Evolutionary conservation across 2,797 vertebrate species (phyloP), one percentile per base, ranked within the genome.

Genomic region (Sebastes umbrosus): DNA sequence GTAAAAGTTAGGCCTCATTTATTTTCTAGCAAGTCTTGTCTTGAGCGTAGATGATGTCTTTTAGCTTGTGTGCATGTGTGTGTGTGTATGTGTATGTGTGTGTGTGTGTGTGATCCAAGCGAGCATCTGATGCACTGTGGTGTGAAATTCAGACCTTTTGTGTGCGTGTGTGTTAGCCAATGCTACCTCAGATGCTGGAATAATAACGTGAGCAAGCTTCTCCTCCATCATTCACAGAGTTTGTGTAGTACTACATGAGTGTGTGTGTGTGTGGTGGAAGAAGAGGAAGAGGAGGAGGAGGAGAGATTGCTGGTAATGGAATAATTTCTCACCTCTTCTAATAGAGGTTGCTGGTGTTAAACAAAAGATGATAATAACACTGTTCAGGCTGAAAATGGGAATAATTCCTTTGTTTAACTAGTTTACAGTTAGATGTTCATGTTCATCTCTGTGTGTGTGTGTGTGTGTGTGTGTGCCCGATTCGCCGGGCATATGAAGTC

Each of bases 241-340:
- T 36, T 65, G 74, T 77, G 32, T 71, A 59, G 31, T 14, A n/a
- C 36, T 16, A 7, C 16, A 8, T 46, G 6, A 18, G 43, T 46
- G 18, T 46, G 16, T 46, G 43, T 34, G 14, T 43, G 0, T 43
- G 36, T 50, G 58, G 32, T 66, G 25, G 65, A 70, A 25, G 54
- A 84, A 29, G 60, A 70, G 25, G 54, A 84, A 8, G 25, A 73
- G 24, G 68, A 78, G 59, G 68, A 78, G 59, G 71, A 80, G 58
- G 34, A 74, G 34, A 87, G 73, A 66, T 66, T 39, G 58, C 50
- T 81, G n/a, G 27, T 88, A 82, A 89, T 89, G 82, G 83, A 91
- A 87, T 87, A 75, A 85, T 90, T 87, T 70, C 73, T 85, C 83
- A 88, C 74, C 75, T 86, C 69, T 77, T 86, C 76, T 75, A 80